phyloP scores from a whole-genome alignment of 64 coral and sea anemone genomes.

The Montipora efflorescens region DNA sequence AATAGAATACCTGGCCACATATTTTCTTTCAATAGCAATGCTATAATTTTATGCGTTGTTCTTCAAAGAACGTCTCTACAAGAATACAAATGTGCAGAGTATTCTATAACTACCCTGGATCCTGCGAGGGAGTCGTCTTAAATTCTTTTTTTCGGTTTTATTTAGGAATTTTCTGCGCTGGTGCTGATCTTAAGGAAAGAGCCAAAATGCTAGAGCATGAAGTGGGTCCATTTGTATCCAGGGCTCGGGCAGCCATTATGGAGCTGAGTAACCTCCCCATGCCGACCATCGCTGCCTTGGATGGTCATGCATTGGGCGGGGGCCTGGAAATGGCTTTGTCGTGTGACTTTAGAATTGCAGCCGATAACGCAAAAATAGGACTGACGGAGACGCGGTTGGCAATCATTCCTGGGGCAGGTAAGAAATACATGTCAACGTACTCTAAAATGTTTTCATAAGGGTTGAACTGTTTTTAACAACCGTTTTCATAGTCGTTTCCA shows the following conservation, averaged over 20 bases:
- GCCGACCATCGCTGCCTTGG: slow-evolving; percentile 95
- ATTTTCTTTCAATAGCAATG: too few species aligned
- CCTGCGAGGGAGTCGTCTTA: neutral
- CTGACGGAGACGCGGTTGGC: slow-evolving; percentile 88
- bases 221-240: slow-evolving; percentile 89
- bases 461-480: too few species aligned
- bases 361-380: slow-evolving; percentile 86
- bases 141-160: neutral
- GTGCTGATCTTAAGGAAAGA: slow-evolving; percentile 98
- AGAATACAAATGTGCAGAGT: too few species aligned
- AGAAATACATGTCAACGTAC: neutral
- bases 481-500: too few species aligned
- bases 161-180: slow-evolving; percentile 95
- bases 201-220: slow-evolving; percentile 81
- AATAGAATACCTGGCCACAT: too few species aligned
- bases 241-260: slow-evolving; percentile 66
- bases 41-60: too few species aligned
- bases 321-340: slow-evolving; percentile 91
- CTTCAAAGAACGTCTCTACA: too few species aligned
- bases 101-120: too few species aligned
- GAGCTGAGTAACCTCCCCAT: slow-evolving; percentile 87
- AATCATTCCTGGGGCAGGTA: slow-evolving; percentile 96
- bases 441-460: too few species aligned
- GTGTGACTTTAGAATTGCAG: slow-evolving; percentile 95
- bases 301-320: slow-evolving; percentile 92